Base-by-base conservation (phyloP, 2,797 vertebrate genomes). In the Eutrigla gurnardus region DNA sequence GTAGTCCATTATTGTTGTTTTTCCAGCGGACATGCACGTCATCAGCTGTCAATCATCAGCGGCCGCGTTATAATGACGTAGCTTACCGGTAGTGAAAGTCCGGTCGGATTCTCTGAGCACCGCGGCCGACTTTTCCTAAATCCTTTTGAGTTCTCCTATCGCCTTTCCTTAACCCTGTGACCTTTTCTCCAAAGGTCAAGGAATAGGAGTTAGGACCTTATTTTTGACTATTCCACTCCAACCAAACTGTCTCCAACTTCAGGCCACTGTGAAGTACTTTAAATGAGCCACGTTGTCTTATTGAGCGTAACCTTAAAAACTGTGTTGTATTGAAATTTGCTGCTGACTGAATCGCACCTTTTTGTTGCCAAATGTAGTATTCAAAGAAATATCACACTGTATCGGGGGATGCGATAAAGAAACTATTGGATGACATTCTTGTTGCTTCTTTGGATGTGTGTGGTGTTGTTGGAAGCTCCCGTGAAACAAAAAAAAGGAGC, bases 231-330 rank as follows among this genome's bases (percentile, higher is more conserved):
- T 25, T 25, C 25, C 25, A 25, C 25, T 25, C 25, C 25, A 25
- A 25, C 25, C 25, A 25, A 25, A 61, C 40, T 37, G 53, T 80
- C 61, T 69, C 49, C 64, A 77, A 71, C 78, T 64, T 61, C 36
- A 73, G 67, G 64, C 80, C 67, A 36, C 43, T 63, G 72, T 77
- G 85, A 84, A 84, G 84, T 83, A 39, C 55, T 78, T 89, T 86
- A 79, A 86, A 84, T 85, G 64, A 86, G 80, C 76, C 71, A 13
- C 81, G 72, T 61, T 76, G 65, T 84, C 81, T 84, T 87, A 80
- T 84, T 82, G 76, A 86, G 70, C 79, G 67, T 73, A 73, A 78
- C 75, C 65, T 73, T 64, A 68, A 64, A 65, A 82, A 82, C 69
- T 73, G 77, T 69, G 82, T 74, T 60, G 65, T 74, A 80, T 81